Base-by-base conservation (phyloP, 23 tunicate species). In the Styela clava region DNA sequence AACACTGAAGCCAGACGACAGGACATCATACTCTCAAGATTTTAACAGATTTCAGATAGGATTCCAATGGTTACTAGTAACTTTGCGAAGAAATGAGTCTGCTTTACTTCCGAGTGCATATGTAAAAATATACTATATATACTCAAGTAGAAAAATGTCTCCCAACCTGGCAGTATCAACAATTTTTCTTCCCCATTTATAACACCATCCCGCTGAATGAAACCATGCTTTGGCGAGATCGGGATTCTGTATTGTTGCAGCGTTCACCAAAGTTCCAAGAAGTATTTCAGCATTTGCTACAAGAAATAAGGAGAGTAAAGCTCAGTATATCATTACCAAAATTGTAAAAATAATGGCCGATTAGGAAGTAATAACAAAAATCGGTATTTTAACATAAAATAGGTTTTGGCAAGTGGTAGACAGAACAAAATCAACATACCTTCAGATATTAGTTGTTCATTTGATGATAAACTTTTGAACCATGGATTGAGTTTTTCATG, bases 121-220 rank as follows among this genome's bases (percentile, higher is more conserved):
- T n/a, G n/a, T n/a, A n/a, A n/a, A n/a, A n/a, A n/a, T n/a, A n/a
- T n/a, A n/a, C n/a, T n/a, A n/a, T n/a, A n/a, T n/a, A n/a, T n/a
- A n/a, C n/a, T n/a, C n/a, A n/a, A n/a, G n/a, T n/a, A n/a, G n/a
- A n/a, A n/a, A n/a, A n/a, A n/a, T n/a, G n/a, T n/a, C n/a, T n/a
- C n/a, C 83, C 3, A 67, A 91, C 97, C 88, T 87, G 19, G 98
- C 87, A 18, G 82, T 33, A 72, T 95, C 99, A 25, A 95, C 83
- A 19, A 86, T 79, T 35, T 90, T 90, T 69, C 91, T 86, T 31
- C 99, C 99, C 99, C 96, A 95, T 74, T 95, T 95, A 78, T 87
- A 95, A 69, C 89, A 89, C 95, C 95, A 95, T 37, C 92, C 88
- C 1, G 95, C 99, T 77, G 94, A 68, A 12, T 64, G 62, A 35